phyloP scores from a whole-genome alignment of 1,140 invertebrate genomes.

The Sweltsa coloradensis region DNA sequence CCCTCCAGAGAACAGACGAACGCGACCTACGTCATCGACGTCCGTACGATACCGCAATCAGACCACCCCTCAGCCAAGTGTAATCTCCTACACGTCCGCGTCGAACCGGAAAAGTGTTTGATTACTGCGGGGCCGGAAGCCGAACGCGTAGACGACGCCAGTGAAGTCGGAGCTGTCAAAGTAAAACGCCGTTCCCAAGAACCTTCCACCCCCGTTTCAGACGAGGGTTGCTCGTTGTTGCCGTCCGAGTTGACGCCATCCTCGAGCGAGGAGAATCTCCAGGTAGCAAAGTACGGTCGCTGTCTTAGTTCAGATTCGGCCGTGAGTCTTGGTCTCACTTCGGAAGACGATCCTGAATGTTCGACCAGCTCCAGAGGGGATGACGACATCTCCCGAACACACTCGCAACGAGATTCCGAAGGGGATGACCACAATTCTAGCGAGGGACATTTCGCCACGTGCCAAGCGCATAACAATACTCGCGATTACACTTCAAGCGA shows the following conservation, averaged over 20 bases:
- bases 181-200: conserved; percentile 16
- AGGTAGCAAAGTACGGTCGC: conserved; percentile 17
- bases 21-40: not conserved
- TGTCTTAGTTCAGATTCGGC: conserved; percentile 41
- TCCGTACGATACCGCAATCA: not conserved
- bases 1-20: too few species aligned
- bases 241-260: conserved; percentile 24
- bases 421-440: conserved; percentile 3
- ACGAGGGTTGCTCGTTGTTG: conserved; percentile 11
- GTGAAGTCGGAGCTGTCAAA: not conserved
- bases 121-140: not conserved
- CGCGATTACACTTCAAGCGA: not conserved
- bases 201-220: not conserved
- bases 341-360: too few species aligned
- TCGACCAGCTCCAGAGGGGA: too few species aligned
- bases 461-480: not conserved
- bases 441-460: conserved; percentile 2
- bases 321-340: conserved; percentile 29
- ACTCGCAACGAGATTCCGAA: conserved; percentile 24
- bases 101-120: not conserved
- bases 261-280: conserved; percentile 23
- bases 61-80: too few species aligned
- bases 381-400: conserved; percentile 34
- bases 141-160: not conserved
- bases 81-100: too few species aligned